Base-by-base conservation (phyloP, 2,888 invertebrate species). In the Coleophora deauratella region DNA sequence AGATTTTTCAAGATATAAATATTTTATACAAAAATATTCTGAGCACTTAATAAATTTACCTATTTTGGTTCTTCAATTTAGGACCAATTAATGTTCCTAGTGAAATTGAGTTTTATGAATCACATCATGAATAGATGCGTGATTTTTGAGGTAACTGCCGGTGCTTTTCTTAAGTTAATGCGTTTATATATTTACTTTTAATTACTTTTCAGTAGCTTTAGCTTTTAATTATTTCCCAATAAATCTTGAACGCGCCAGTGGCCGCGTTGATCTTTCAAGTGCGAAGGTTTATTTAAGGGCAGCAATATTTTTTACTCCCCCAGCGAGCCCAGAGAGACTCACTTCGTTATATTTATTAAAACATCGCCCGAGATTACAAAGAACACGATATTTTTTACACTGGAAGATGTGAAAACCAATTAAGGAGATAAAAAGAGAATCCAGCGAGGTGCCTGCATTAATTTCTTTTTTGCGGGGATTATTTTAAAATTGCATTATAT, bases 401-500 rank as follows among this genome's bases (percentile, higher is more conserved):
- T 72, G 76, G 72, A 79, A 86, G 86, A 86, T 86, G 85, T 85
- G 84, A 86, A 86, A 86, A 86, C 84, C 85, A 86, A 86, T 86
- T 86, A 86, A 85, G 80, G 75, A 86, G 86, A 86, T 86, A 86
- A 86, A 86, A 85, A 82, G 81, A 65, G 72, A 78, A 78, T 82
- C 82, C 76, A 70, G 78, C 68, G 81, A 84, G 84, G 84, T 81
- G 82, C 81, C 79, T 77, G 82, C 82, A 84, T 82, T 85, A 85
- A 85, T 85, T 84, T 81, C 71, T 84, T 84, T 84, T 85, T 85
- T 82, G 84, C 69, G 80, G 76, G 82, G 84, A 84, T 85, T 85
- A 85, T 84, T 85, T 84, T 84, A 80, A 84, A 85, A 85, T 84
- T 85, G 85, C 85, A 84, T 85, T 85, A 85, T 82, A 84, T 81